Evolutionary conservation across 2,797 vertebrate genomes (phyloP).

Genomic region (Paramormyrops hopkinsi): DNA sequence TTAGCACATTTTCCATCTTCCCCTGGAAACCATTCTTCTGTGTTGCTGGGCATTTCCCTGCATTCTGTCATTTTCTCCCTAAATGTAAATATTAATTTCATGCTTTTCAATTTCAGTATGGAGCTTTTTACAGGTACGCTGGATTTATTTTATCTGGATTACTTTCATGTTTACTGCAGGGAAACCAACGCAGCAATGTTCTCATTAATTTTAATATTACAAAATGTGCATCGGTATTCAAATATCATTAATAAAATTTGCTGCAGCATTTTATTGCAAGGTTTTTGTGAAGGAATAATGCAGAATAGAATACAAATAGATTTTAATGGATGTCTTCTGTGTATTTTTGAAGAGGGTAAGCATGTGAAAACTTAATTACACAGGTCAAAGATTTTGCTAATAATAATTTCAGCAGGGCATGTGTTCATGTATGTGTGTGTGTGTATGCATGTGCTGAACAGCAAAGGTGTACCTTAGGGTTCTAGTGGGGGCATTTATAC

Average conservation of each 20-base stretch:
- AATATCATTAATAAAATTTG: background rate
- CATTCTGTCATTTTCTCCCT: constrained; percentile 37
- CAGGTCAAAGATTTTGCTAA: constrained; percentile 11
- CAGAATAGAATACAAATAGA: background rate
- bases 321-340: constrained; percentile 7
- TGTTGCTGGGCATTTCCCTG: constrained; percentile 38
- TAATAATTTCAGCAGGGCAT: background rate
- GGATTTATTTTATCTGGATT: constrained; percentile 30
- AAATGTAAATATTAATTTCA: constrained; percentile 45
- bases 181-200: constrained; percentile 25
- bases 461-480: background rate
- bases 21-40: constrained; percentile 31
- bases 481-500: background rate
- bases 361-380: constrained; percentile 16
- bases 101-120: constrained; percentile 46
- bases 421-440: background rate
- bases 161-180: constrained; percentile 35
- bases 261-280: background rate
- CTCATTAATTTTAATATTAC: constrained; percentile 31
- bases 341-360: background rate
- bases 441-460: background rate
- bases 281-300: background rate
- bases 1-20: constrained; percentile 37
- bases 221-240: constrained; percentile 11
- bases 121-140: constrained; percentile 26